Evolutionary conservation across 1,140 invertebrate species (phyloP).

Genomic region (Lamellibrachia luymesi): DNA sequence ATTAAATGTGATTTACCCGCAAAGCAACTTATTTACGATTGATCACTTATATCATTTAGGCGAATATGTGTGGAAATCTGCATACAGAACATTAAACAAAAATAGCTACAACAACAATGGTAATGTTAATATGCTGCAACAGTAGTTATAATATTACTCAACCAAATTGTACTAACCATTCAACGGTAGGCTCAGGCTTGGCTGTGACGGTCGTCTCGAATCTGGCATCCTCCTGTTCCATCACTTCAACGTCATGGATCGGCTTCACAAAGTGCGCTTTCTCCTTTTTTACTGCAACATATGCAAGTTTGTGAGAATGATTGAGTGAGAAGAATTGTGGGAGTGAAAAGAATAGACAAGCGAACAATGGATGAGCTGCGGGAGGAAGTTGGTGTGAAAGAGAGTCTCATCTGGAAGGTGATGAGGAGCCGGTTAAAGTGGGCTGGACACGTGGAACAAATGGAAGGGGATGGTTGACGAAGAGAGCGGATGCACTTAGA

Average conservation of each 20-base stretch:
- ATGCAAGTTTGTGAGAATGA: neutral
- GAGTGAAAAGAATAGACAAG: no score
- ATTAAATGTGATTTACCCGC: neutral
- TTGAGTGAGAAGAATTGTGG: no score
- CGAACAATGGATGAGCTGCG: no score
- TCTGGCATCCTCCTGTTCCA: slow-evolving; percentile 47
- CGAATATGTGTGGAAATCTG: neutral
- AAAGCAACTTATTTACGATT: neutral
- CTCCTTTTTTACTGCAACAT: slow-evolving; percentile 54
- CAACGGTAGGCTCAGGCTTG: slow-evolving; percentile 52
- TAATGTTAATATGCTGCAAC: neutral
- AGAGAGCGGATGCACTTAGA: no score
- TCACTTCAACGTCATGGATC: slow-evolving; percentile 45
- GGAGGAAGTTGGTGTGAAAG: no score
- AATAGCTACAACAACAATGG: neutral
- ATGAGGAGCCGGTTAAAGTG: no score
- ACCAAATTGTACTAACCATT: slow-evolving; percentile 36
- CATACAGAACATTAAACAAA: neutral
- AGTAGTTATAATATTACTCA: neutral
- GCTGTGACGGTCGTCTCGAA: slow-evolving; percentile 56
- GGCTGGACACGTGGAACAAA: no score
- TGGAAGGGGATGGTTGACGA: no score
- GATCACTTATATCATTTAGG: neutral
- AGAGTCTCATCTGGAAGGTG: no score
- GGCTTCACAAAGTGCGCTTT: slow-evolving; percentile 51